A percentile compares a stretch with the other conserved stretches of the same genome.
These are phyloP conservation scores for Aporophyla nigra DNA, from an alignment of 2,888 invertebrate genomes.

Conservation along the genomic window DNA sequence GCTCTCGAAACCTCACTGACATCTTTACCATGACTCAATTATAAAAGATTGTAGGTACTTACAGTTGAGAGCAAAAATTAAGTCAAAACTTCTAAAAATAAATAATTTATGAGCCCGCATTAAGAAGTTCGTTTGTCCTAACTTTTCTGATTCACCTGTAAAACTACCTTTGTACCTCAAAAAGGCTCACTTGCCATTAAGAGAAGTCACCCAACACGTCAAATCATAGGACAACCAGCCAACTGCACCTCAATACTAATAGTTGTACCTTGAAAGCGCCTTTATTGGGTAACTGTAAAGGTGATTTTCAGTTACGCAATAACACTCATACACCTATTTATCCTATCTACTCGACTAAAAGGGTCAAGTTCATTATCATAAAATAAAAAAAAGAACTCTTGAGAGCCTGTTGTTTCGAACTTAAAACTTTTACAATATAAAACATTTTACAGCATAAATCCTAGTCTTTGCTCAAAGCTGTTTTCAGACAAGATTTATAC, in stretches of 20 bases:
- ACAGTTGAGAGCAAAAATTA: background rate
- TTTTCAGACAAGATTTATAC: conserved; percentile 19
- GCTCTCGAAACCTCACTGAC: no score
- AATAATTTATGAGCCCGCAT: background rate
- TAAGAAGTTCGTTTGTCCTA: background rate
- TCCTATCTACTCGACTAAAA: background rate
- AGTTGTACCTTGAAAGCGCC: background rate
- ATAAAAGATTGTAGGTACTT: background rate
- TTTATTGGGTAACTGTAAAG: background rate
- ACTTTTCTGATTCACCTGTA: background rate
- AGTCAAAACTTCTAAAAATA: no score
- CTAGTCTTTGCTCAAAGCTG: conserved; percentile 9
- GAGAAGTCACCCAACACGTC: background rate
- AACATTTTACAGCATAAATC: conserved; percentile 20
- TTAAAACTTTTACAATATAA: conserved; percentile 8
- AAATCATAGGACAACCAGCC: background rate
- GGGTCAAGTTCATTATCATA: background rate
- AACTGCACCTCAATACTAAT: background rate
- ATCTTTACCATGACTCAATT: background rate
- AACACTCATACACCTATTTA: background rate
- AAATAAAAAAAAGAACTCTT: background rate
- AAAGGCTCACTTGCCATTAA: background rate
- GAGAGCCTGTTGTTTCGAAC: background rate
- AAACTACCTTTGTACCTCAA: background rate
- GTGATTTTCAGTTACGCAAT: no score